These are phyloP conservation scores for Meloe dianella DNA, from an alignment of 2,888 invertebrate genomes.

Conservation along the genomic window DNA sequence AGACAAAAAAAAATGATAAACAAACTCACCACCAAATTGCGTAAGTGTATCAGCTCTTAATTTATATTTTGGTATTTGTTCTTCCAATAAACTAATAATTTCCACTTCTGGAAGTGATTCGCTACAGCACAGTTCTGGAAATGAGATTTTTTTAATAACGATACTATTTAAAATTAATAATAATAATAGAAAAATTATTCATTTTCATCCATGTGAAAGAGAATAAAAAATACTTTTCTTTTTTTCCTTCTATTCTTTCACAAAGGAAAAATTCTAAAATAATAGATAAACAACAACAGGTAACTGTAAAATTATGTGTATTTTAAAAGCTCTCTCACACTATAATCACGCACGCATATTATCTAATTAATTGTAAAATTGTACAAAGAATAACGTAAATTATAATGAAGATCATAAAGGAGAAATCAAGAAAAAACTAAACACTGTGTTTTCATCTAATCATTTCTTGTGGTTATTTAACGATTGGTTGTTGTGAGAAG, in stretches of 20 bases:
- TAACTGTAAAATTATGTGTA: background rate
- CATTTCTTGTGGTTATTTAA: background rate
- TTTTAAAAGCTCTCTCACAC: slow-evolving; percentile 14
- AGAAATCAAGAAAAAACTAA: background rate
- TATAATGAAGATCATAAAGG: background rate
- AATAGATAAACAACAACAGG: slow-evolving; percentile 11
- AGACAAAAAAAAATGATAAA: slow-evolving; percentile 22
- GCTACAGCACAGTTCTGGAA: slow-evolving; percentile 88
- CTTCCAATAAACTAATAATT: slow-evolving; percentile 92
- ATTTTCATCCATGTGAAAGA: slow-evolving; percentile 17
- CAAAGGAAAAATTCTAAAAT: background rate
- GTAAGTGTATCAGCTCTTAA: slow-evolving; percentile 93
- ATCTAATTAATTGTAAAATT: slow-evolving; percentile 21
- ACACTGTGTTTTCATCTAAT: slow-evolving; percentile 2
- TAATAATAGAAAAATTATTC: background rate
- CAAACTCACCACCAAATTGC: slow-evolving; percentile 79
- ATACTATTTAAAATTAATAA: background rate
- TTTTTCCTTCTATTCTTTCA: background rate
- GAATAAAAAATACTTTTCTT: slow-evolving; percentile 17
- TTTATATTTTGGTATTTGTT: slow-evolving; percentile 93
- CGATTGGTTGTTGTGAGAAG: background rate
- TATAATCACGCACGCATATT: slow-evolving; percentile 14
- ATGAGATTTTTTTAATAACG: slow-evolving; percentile 10
- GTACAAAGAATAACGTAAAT: background rate
- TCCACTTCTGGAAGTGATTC: slow-evolving; percentile 94